Base-by-base conservation (phyloP, 2,888 invertebrate species). In the Sarcophaga rosellei region DNA sequence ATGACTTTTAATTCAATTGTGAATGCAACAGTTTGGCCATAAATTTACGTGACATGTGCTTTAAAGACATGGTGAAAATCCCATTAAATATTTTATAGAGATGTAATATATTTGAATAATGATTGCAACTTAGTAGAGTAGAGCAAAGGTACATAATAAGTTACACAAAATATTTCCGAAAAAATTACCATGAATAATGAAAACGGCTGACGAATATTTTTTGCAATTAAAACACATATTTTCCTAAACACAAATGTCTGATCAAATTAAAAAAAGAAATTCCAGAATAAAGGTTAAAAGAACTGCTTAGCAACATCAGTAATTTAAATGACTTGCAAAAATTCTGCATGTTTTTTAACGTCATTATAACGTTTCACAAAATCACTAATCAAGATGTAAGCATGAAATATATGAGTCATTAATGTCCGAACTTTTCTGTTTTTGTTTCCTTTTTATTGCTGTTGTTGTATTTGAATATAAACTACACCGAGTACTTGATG, bases 351-450 rank as follows among this genome's bases (percentile, higher is more conserved):
- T 69, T 74, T 66, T 69, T 63, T 69, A 75, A 75, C 63, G 69
- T 81, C 75, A 75, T 47, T 53, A 25, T 57, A 69, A 5, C 53
- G 12, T 23, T 81, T 15, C 17, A 15, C 35, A 35, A 68, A 66
- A 25, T 20, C n/a, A 72, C 59, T 66, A 69, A 73, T 61, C 20
- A 66, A 23, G 21, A 59, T 15, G 15, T 68, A 4, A 6, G 61
- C 68, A 4, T 75, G 72, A 4, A 69, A 61, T 66, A 59, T 35
- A 86, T 86, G 82, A 57, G 82, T 86, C 85, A 86, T 66, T 69
- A 23, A 25, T 57, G 75, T 75, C n/a, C 35, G 57, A 66, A 78
- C 70, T 62, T 44, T 15, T 35, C 61, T 53, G 12, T 70, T 23
- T 45, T 21, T 47, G 72, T 53, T 12, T 53, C 12, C 4, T 53